Conservation (phyloP, 2,113 vertebrate species). For the Synodontis membranacea region DNA sequence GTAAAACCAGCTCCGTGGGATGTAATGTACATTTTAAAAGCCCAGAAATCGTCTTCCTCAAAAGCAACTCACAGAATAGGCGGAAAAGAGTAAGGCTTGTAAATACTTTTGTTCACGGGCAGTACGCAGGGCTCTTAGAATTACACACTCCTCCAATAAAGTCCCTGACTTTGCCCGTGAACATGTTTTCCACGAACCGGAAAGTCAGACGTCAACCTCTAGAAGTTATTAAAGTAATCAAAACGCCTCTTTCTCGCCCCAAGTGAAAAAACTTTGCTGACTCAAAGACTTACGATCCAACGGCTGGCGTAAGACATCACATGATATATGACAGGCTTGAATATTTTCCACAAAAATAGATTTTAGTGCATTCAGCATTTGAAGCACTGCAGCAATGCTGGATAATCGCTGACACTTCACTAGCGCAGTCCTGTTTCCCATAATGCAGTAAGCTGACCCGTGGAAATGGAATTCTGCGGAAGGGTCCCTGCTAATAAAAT, state of each 20-base stretch:
- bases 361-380: slow-evolving; percentile 30
- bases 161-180: background rate
- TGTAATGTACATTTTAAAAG: background rate
- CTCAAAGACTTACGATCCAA: background rate
- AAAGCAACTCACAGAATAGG: background rate
- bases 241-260: no score
- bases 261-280: background rate
- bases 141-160: background rate
- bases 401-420: slow-evolving; percentile 33
- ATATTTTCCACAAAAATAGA: background rate
- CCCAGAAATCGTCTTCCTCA: background rate
- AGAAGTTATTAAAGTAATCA: background rate
- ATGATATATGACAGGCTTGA: slow-evolving; percentile 1
- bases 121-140: background rate
- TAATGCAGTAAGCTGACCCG: background rate
- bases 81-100: background rate
- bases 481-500: slow-evolving; percentile 20
- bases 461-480: slow-evolving; percentile 1
- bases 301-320: background rate
- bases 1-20: background rate
- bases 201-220: background rate
- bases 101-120: background rate
- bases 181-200: background rate
- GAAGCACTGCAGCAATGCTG: slow-evolving; percentile 14
- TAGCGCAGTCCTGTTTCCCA: background rate